Conservation (phyloP, 2,888 invertebrate genomes). For the Bellardia pandia region DNA sequence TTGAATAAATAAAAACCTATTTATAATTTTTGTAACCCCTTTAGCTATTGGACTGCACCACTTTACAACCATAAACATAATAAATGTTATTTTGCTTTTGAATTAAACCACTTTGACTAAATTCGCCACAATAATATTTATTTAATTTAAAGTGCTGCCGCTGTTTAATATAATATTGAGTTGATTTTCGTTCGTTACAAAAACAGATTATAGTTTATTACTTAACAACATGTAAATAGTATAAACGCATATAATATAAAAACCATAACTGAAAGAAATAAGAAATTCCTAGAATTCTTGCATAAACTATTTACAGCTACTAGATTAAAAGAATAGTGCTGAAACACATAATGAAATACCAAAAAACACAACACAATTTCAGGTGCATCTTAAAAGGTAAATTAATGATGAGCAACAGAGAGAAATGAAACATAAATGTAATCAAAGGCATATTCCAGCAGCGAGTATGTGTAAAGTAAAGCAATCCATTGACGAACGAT, state of each 20-base stretch:
- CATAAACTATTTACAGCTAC: conserved; percentile 66
- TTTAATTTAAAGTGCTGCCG: conserved; percentile 6
- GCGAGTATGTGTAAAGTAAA: conserved; percentile 33
- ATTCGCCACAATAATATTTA: neutral
- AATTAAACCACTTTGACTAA: conserved; percentile 2
- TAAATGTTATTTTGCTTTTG: neutral
- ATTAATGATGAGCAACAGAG: conserved; percentile 64
- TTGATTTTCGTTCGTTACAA: conserved; percentile 14
- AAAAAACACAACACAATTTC: conserved; percentile 53
- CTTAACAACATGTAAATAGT: conserved; percentile 59
- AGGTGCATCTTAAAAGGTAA: conserved; percentile 68
- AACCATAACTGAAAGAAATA: conserved; percentile 11
- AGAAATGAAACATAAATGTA: conserved; percentile 40
- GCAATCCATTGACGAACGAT: conserved; percentile 57
- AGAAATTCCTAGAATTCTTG: conserved; percentile 65
- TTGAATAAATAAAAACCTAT: neutral
- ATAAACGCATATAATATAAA: conserved; percentile 27
- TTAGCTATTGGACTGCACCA: neutral
- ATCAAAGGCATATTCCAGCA: conserved; percentile 51
- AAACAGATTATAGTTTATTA: conserved; percentile 60
- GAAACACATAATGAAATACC: neutral
- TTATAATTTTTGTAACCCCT: neutral
- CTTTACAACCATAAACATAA: conserved; percentile 15
- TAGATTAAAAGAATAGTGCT: conserved; percentile 48
- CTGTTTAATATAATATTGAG: conserved; percentile 12